Conservation (phyloP, 2,888 invertebrate species). For the Mesorhabditis belari region DNA sequence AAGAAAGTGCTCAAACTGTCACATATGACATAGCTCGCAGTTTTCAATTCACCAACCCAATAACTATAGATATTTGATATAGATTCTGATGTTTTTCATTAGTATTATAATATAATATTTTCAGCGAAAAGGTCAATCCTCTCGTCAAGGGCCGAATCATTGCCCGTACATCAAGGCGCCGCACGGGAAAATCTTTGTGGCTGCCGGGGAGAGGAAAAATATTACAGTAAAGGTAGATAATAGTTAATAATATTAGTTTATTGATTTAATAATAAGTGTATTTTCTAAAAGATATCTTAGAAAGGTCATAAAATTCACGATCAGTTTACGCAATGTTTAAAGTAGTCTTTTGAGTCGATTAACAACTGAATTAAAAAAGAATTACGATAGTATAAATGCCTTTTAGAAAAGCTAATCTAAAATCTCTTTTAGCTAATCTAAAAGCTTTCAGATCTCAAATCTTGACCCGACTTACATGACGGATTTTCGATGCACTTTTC, state of each 20-base stretch:
- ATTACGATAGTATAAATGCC: too few species aligned
- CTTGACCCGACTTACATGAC: constrained; percentile 48
- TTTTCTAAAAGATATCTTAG: too few species aligned
- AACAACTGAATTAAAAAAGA: neutral
- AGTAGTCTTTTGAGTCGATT: neutral
- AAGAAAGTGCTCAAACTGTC: constrained; percentile 35
- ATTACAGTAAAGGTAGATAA: constrained; percentile 53
- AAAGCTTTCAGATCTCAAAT: constrained; percentile 25
- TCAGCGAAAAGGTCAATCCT: constrained; percentile 39
- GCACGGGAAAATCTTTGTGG: constrained; percentile 52
- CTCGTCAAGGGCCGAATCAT: constrained; percentile 50
- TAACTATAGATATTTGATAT: constrained; percentile 37
- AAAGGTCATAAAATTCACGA: too few species aligned
- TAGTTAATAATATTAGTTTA: constrained; percentile 25
- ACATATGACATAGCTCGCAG: constrained; percentile 53
- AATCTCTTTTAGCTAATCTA: neutral
- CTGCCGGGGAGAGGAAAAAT: constrained; percentile 51
- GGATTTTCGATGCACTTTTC: constrained; percentile 50
- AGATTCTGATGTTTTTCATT: constrained; percentile 53
- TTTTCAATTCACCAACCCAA: constrained; percentile 49
- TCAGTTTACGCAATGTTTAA: too few species aligned
- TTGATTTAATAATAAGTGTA: constrained; percentile 21
- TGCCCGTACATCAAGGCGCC: constrained; percentile 53
- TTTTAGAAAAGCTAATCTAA: neutral
- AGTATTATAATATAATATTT: constrained; percentile 5